Conservation (phyloP, 2,113 vertebrate genomes). For the Sinocyclocheilus rhinocerous region DNA sequence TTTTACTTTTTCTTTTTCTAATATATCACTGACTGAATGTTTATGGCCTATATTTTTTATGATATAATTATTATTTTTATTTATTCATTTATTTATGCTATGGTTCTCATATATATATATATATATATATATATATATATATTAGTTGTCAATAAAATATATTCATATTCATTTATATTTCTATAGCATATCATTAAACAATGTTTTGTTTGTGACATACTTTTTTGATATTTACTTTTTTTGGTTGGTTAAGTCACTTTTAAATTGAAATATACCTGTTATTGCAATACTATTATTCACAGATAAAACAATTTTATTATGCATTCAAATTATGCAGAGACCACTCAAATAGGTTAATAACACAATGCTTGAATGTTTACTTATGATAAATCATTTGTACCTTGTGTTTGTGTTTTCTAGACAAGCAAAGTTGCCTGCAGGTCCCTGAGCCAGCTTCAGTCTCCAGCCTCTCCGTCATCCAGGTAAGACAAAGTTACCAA, state of each 20-base stretch:
- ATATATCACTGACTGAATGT: too few relatives aligned
- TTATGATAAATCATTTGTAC: not conserved
- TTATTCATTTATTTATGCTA: too few relatives aligned
- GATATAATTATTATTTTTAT: not conserved
- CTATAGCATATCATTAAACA: too few relatives aligned
- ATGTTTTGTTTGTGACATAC: too few relatives aligned
- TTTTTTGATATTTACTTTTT: too few relatives aligned
- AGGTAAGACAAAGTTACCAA: conserved; percentile 58
- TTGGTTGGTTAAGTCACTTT: too few relatives aligned
- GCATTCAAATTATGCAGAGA: not conserved
- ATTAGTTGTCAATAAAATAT: too few relatives aligned
- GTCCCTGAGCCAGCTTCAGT: not conserved
- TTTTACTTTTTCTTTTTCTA: not conserved
- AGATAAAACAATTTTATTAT: not conserved
- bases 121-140: too few relatives aligned
- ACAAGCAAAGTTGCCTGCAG: not conserved
- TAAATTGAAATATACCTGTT: not conserved
- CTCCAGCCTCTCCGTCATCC: conserved; percentile 50
- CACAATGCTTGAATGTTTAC: not conserved
- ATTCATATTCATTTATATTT: too few relatives aligned
- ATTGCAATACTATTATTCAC: not conserved
- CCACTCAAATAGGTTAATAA: not conserved
- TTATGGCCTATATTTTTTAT: too few relatives aligned
- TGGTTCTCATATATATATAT: too few relatives aligned
- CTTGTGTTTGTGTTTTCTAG: conserved; percentile 20